Conservation (phyloP, 2,797 vertebrate genomes). For the Eulemur mongoz region DNA sequence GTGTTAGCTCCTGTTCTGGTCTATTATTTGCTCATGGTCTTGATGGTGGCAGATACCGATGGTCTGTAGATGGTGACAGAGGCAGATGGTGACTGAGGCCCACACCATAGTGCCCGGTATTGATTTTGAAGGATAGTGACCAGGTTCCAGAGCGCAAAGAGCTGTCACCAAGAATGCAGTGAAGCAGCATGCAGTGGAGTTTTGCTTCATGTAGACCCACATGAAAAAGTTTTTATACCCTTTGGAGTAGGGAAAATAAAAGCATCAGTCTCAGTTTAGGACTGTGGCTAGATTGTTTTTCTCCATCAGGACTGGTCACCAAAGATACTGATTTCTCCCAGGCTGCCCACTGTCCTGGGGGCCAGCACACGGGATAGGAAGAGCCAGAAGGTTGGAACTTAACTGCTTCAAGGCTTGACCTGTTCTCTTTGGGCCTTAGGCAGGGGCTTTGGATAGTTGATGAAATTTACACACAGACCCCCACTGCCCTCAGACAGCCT, state of each 20-base stretch:
- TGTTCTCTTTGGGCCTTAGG: not conserved
- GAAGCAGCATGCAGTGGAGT: rapidly evolving
- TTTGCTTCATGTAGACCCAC: rapidly evolving
- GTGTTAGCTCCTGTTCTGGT: not conserved
- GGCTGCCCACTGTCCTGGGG: not conserved
- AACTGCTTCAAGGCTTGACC: not conserved
- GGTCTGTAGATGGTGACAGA: too few relatives aligned
- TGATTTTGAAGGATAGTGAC: not conserved
- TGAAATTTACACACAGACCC: not conserved
- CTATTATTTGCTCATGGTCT: not conserved
- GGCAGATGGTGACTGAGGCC: not conserved
- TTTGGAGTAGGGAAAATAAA: not conserved
- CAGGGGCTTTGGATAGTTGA: not conserved
- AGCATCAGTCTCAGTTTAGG: not conserved
- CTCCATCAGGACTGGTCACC: not conserved
- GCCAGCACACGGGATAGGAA: too few relatives aligned
- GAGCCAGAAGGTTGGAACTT: not conserved
- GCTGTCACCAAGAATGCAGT: not conserved
- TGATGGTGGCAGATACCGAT: not conserved
- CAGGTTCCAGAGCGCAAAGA: not conserved
- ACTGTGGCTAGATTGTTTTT: not conserved
- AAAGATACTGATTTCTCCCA: not conserved
- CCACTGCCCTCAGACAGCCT: not conserved
- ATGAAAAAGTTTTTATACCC: rapidly evolving
- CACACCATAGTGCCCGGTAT: rapidly evolving